Conservation (phyloP, 2,888 invertebrate species). For the Diarsia rubi region DNA sequence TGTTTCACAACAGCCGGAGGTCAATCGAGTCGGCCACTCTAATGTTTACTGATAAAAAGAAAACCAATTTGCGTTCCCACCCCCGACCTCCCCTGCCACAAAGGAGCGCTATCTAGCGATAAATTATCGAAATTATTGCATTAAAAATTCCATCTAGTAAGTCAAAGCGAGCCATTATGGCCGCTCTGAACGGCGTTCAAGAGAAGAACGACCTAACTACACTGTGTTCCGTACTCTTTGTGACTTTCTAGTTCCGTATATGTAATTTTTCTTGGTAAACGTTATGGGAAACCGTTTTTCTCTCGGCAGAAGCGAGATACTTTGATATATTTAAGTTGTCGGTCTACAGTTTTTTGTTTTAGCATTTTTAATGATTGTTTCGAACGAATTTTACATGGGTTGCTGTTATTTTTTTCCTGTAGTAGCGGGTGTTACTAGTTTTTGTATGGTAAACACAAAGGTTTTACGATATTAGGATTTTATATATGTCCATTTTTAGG, state of each 20-base stretch:
- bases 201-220: slow-evolving; percentile 74
- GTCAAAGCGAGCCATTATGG: slow-evolving; percentile 92
- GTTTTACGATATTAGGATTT: slow-evolving; percentile 1
- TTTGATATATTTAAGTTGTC: slow-evolving; percentile 74
- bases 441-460: background rate
- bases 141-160: slow-evolving; percentile 94
- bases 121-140: slow-evolving; percentile 93
- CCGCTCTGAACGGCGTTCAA: slow-evolving; percentile 68
- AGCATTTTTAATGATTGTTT: slow-evolving; percentile 49
- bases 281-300: slow-evolving; percentile 85
- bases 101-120: slow-evolving; percentile 90
- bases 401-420: background rate
- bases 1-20: slow-evolving; percentile 78
- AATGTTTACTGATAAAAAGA: slow-evolving; percentile 87
- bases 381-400: slow-evolving; percentile 27
- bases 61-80: slow-evolving; percentile 84
- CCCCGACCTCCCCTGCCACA: slow-evolving; percentile 78
- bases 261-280: slow-evolving; percentile 82
- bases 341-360: slow-evolving; percentile 65
- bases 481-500: background rate
- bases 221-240: slow-evolving; percentile 67
- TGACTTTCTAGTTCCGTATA: slow-evolving; percentile 68
- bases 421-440: slow-evolving; percentile 9
- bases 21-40: slow-evolving; percentile 83
- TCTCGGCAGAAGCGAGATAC: slow-evolving; percentile 69